Evolutionary conservation across 2,888 invertebrate genomes (phyloP).

Genomic region (Lepidonotus clava): DNA sequence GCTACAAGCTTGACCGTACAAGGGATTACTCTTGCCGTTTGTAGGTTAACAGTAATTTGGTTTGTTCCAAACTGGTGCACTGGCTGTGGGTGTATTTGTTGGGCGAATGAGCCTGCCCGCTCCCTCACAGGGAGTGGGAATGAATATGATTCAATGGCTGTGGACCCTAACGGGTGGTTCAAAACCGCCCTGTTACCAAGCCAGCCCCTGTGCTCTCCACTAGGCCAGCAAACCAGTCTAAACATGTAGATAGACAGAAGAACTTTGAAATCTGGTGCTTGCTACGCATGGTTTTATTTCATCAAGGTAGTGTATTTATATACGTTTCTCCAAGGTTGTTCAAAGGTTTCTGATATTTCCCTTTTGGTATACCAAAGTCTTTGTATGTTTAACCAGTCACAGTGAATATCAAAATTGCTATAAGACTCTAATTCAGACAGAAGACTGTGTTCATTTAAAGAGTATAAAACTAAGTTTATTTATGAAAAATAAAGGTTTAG

Average conservation of each 20-base stretch:
- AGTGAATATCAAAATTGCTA: conserved; percentile 17
- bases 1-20: too few relatives aligned
- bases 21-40: conserved; percentile 5
- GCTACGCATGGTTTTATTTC: neutral
- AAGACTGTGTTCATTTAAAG: neutral
- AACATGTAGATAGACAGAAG: conserved; percentile 15
- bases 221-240: conserved; percentile 8
- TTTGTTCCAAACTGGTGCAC: conserved; percentile 10
- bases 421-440: neutral
- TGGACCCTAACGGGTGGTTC: too few relatives aligned
- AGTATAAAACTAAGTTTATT: neutral
- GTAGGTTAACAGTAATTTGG: neutral
- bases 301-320: neutral
- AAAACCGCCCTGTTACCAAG: too few relatives aligned
- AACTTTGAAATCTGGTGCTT: conserved; percentile 1
- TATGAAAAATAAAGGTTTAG: neutral
- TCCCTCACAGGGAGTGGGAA: too few relatives aligned
- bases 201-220: too few relatives aligned
- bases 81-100: too few relatives aligned
- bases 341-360: neutral
- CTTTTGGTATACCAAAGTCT: neutral
- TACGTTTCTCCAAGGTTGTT: conserved; percentile 14
- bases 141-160: too few relatives aligned
- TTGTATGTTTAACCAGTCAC: neutral
- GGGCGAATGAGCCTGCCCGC: too few relatives aligned